These are phyloP conservation scores for Clostera curtula DNA, from an alignment of 2,888 invertebrate species.

Conservation along the genomic window DNA sequence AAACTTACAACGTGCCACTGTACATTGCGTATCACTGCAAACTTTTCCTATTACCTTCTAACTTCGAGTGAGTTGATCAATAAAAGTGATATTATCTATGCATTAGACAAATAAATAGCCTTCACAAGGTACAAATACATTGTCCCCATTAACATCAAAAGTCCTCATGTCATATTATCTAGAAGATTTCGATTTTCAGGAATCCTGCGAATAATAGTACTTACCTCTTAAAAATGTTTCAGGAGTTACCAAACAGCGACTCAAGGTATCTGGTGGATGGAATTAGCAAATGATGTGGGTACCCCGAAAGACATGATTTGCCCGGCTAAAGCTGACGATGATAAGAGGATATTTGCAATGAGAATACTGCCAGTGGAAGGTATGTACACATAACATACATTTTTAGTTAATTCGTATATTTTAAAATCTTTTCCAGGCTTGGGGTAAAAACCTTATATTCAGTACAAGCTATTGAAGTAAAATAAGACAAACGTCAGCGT, in stretches of 20 bases:
- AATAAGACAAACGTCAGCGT: too few species aligned
- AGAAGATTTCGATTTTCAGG: not conserved
- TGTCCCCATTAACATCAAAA: too few species aligned
- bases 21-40: constrained; percentile 88
- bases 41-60: constrained; percentile 82
- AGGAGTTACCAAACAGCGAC: constrained; percentile 82
- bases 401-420: too few species aligned
- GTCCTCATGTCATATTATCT: too few species aligned
- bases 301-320: constrained; percentile 80
- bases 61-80: constrained; percentile 77
- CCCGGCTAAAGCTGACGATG: constrained; percentile 75
- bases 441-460: too few species aligned
- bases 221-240: constrained; percentile 4
- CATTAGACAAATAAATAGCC: too few species aligned
- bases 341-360: constrained; percentile 78
- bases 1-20: constrained; percentile 84
- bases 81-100: too few species aligned
- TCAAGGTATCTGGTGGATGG: constrained; percentile 87
- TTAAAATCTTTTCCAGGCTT: too few species aligned
- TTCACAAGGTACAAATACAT: too few species aligned
- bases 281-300: constrained; percentile 79
- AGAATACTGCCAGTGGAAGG: constrained; percentile 76
- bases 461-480: too few species aligned
- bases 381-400: constrained; percentile 19
- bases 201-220: not conserved